Evolutionary conservation across 2,797 vertebrate species (phyloP).

Genomic region (Sciaenops ocellatus): DNA sequence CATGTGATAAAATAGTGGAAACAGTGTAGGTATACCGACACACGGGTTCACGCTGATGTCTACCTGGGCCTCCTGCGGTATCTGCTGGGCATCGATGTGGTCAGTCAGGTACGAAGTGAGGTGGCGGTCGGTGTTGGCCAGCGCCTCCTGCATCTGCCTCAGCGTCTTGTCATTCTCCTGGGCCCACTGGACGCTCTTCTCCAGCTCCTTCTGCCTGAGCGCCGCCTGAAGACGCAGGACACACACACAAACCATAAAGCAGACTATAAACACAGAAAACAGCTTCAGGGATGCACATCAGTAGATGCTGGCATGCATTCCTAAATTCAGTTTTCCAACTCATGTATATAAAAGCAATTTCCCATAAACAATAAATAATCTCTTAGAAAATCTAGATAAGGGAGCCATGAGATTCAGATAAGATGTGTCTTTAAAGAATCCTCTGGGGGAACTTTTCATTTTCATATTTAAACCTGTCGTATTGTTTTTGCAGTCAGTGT

Average conservation of each 20-base stretch:
- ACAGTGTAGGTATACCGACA: neutral
- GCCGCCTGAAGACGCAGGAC: slow-evolving; percentile 83
- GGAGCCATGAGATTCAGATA: slow-evolving; percentile 10
- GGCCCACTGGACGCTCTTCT: slow-evolving; percentile 91
- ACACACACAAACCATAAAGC: neutral
- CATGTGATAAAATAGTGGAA: neutral
- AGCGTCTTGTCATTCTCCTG: slow-evolving; percentile 94
- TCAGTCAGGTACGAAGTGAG: slow-evolving; percentile 90
- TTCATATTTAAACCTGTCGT: slow-evolving; percentile 10
- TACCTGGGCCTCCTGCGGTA: slow-evolving; percentile 97
- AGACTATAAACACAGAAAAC: neutral
- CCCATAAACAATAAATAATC: slow-evolving; percentile 13
- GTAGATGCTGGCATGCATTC: neutral
- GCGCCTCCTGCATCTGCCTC: slow-evolving; percentile 91
- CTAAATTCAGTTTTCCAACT: slow-evolving; percentile 3
- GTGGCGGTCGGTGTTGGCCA: slow-evolving; percentile 91
- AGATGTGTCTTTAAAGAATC: slow-evolving; percentile 22
- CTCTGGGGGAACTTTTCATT: neutral
- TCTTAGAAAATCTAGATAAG: slow-evolving; percentile 1
- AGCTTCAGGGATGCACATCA: neutral
- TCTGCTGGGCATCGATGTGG: slow-evolving; percentile 93
- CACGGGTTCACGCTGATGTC: neutral
- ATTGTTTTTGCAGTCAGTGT: neutral
- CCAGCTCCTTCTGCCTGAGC: slow-evolving; percentile 91
- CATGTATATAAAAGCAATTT: slow-evolving; percentile 25